These are phyloP conservation scores for Ammospiza nelsoni DNA, from an alignment of 2,113 vertebrate genomes.

Conservation along the genomic window DNA sequence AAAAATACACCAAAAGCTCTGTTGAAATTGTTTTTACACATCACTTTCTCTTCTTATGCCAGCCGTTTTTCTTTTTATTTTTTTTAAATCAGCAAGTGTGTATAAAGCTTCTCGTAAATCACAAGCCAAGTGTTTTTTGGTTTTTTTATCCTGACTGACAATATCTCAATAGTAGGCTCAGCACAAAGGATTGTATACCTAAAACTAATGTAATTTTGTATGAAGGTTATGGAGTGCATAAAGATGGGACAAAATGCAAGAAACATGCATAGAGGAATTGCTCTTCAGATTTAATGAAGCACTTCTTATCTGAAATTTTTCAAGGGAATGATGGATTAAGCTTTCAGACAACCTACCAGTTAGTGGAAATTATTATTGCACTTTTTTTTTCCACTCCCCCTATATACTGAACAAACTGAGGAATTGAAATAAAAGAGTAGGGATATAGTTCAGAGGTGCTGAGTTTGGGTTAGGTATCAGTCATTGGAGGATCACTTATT, in stretches of 20 bases:
- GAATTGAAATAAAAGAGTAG: neutral
- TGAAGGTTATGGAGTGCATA: neutral
- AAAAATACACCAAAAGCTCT: neutral
- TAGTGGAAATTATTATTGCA: slow-evolving; percentile 2
- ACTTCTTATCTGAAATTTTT: slow-evolving; percentile 19
- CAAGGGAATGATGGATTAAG: slow-evolving; percentile 23
- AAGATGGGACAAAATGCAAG: neutral
- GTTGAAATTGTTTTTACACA: neutral
- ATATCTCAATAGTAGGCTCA: neutral
- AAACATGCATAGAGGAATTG: neutral
- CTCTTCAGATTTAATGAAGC: slow-evolving; percentile 38
- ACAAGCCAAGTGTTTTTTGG: neutral
- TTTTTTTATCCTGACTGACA: neutral
- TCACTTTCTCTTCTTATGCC: neutral
- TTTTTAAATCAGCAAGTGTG: neutral
- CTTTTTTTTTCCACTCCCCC: neutral
- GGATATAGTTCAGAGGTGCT: neutral
- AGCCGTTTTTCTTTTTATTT: neutral
- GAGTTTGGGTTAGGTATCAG: neutral
- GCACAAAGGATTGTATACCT: neutral
- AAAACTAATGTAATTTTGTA: neutral
- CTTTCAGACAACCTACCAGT: slow-evolving; percentile 21
- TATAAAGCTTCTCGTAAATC: neutral
- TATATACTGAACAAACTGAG: neutral
- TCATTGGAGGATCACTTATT: neutral